Conservation (phyloP, 1,140 invertebrate species). For the Drosophila santomea region DNA sequence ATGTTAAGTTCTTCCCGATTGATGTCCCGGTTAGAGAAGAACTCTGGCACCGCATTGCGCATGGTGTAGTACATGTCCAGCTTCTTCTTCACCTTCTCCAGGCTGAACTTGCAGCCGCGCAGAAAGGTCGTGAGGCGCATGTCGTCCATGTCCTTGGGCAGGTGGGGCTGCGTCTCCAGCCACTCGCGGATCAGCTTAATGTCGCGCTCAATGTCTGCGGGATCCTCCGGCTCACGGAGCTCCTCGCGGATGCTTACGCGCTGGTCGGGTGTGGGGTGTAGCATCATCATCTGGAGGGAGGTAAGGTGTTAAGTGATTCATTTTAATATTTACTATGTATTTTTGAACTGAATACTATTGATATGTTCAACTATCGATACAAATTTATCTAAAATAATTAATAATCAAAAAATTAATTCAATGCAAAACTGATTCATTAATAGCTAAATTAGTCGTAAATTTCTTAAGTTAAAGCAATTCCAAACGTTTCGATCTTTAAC, state of each 20-base stretch:
- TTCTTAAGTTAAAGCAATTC: too few species aligned
- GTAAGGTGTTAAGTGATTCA: too few species aligned
- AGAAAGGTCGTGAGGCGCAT: constrained; percentile 91
- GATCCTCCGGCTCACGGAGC: constrained; percentile 89
- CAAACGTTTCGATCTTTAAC: too few species aligned
- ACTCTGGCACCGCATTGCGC: constrained; percentile 92
- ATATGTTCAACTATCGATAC: too few species aligned
- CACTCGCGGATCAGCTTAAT: constrained; percentile 89
- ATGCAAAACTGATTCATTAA: too few species aligned
- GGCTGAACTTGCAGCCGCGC: constrained; percentile 92
- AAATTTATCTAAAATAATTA: too few species aligned
- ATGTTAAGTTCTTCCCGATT: constrained; percentile 89
- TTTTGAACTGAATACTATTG: too few species aligned
- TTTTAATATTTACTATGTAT: too few species aligned
- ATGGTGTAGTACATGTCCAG: constrained; percentile 92
- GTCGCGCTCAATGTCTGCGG: constrained; percentile 87
- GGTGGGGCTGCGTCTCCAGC: constrained; percentile 90
- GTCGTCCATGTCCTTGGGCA: constrained; percentile 89
- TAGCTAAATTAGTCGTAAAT: too few species aligned
- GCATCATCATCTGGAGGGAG: constrained; percentile 87
- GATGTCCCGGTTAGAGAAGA: constrained; percentile 91
- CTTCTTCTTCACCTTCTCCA: constrained; percentile 93
- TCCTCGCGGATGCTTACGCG: constrained; percentile 90
- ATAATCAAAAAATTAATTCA: too few species aligned
- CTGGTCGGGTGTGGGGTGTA: constrained; percentile 90